Evolutionary conservation across 2,797 vertebrate genomes (phyloP).

Genomic region (Pseudochirops corinnae): DNA sequence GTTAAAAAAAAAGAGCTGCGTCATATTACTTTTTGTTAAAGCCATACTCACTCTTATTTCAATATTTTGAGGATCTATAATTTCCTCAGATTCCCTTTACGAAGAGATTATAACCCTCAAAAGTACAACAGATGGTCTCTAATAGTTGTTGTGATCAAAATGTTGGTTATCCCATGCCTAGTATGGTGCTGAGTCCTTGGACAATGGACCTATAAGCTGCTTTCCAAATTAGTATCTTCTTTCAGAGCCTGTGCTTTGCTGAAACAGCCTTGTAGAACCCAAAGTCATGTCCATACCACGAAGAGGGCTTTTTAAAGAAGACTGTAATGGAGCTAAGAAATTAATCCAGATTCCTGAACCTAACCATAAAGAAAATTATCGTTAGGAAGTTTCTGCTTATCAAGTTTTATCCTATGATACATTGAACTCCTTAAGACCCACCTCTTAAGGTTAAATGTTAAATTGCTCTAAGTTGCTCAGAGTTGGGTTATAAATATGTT

Average conservation of each 20-base stretch:
- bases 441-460: neutral
- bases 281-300: neutral
- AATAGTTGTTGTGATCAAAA: neutral
- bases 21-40: conserved; percentile 77
- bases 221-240: neutral
- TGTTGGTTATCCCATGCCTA: neutral
- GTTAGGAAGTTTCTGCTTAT: neutral
- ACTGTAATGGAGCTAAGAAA: neutral
- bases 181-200: neutral
- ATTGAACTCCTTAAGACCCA: neutral
- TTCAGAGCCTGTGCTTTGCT: neutral
- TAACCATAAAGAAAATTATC: neutral
- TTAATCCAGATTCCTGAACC: neutral
- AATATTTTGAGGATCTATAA: conserved; percentile 70
- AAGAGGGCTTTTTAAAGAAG: neutral
- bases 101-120: neutral
- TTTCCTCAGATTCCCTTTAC: neutral
- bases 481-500: neutral
- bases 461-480: neutral
- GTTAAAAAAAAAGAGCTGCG: conserved; percentile 57
- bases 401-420: neutral
- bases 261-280: neutral
- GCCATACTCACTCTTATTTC: conserved; percentile 73
- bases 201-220: neutral
- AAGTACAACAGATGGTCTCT: neutral